Evolutionary conservation across 2,888 invertebrate genomes (phyloP), one percentile per base, ranked within the genome.

Genomic region (Gastrophysa polygoni): DNA sequence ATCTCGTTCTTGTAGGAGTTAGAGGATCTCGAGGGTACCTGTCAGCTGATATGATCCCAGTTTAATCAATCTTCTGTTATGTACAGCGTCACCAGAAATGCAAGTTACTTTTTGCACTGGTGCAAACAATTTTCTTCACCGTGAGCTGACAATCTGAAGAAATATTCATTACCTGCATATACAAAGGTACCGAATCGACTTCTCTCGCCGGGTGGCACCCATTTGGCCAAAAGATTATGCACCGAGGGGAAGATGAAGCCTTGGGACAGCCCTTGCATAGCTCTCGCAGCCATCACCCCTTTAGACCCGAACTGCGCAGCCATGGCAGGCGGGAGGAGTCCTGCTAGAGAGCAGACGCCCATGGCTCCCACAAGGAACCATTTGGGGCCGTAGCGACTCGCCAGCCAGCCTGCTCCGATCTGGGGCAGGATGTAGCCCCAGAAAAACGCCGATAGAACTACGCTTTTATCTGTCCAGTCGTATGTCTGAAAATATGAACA

Each of bases 401-500:
- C 91, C 50, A 95, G 77, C 70, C 89, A 84, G 0, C 91, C 90
- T 0, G 88, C 87, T 0, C 90, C 89, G 0, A 92, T 80, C 79
- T 93, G 93, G 14, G 90, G 88, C 1, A 89, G 68, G 1, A 91
- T 84, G 77, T 93, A 92, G 1, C 92, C 92, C 91, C 91, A 91
- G 80, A 92, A 91, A 79, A 92, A 92, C 0, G 92, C 89, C 8
- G 91, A 91, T 6, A 91, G 80, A 29, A 91, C 84, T 59, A 88
- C 73, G 8, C 85, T 84, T 8, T 81, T 74, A 59, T 84, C 79
- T 11, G 80, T 75, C 90, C 89, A 90, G 1, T 85, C 64, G 58
- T 72, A 73, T 0, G 72, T 72, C 73, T 73, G 50, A 21, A 68
- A n/a, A n/a, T n/a, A n/a, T n/a, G n/a, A n/a, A 71, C 2, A 47